Evolutionary conservation across 2,113 vertebrate genomes (phyloP).

Genomic region (Xiphophorus hellerii): DNA sequence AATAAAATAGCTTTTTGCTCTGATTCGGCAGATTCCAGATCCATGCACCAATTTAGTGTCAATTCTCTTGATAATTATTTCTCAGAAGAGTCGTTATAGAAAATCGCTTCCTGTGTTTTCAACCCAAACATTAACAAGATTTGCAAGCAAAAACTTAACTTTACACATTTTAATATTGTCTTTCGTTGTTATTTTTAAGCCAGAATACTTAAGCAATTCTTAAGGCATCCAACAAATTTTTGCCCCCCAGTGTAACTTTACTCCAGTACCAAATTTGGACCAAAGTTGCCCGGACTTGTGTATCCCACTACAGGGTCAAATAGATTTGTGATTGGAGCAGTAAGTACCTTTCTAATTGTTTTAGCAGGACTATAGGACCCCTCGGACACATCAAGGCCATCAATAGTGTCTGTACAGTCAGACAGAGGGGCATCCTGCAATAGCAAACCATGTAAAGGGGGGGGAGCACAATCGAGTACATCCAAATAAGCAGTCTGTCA

Average conservation of each 20-base stretch:
- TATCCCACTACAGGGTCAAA: conserved; percentile 7
- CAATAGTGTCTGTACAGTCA: conserved; percentile 99
- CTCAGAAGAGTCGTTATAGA: too few species aligned
- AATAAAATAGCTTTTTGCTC: too few species aligned
- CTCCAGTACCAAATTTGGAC: background rate
- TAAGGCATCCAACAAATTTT: background rate
- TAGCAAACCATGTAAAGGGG: conserved; percentile 91
- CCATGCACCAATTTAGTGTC: too few species aligned
- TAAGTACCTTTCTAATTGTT: conserved; percentile 98
- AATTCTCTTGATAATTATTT: too few species aligned
- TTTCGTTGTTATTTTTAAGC: too few species aligned
- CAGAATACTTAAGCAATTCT: too few species aligned
- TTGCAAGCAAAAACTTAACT: too few species aligned
- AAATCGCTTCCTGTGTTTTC: too few species aligned
- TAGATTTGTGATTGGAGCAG: conserved; percentile 71
- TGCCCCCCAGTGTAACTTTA: background rate
- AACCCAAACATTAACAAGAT: too few species aligned
- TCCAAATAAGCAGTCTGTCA: conserved; percentile 30
- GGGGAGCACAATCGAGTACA: conserved; percentile 83
- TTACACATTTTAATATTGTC: too few species aligned
- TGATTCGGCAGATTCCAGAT: too few species aligned
- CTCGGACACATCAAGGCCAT: conserved; percentile 96
- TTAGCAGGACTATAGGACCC: conserved; percentile 96
- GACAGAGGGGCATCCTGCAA: conserved; percentile 99
- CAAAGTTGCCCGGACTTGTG: background rate